phyloP scores from a whole-genome alignment of 2,113 vertebrate genomes.

The Oxygymnocypris stewartii region DNA sequence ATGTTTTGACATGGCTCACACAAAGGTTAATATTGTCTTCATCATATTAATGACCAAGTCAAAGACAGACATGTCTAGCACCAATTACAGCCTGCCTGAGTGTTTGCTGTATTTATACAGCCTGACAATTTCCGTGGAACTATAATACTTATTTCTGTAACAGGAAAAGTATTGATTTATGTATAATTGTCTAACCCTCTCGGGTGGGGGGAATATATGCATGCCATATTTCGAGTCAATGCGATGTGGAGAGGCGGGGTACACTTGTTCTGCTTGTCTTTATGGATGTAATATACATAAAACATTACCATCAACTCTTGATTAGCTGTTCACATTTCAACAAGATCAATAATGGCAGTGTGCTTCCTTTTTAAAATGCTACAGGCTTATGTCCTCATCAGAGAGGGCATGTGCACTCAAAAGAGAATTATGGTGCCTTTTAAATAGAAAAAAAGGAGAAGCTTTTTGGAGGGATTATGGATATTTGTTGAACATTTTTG shows the following conservation, averaged over 20 bases:
- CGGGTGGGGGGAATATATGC: conserved; percentile 84
- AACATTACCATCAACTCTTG: conserved; percentile 78
- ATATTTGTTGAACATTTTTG: background rate
- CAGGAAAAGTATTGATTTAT: conserved; percentile 87
- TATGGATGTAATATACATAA: conserved; percentile 83
- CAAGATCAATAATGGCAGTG: conserved; percentile 70
- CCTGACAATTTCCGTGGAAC: conserved; percentile 80
- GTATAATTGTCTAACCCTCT: conserved; percentile 90
- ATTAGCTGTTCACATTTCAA: conserved; percentile 76
- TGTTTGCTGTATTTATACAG: conserved; percentile 68
- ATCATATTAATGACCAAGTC: conserved; percentile 74
- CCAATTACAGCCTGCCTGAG: conserved; percentile 55
- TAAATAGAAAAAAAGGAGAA: conserved; percentile 19
- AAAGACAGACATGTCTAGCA: conserved; percentile 70
- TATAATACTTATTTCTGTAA: conserved; percentile 84
- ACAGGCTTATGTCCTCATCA: conserved; percentile 54
- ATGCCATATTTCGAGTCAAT: conserved; percentile 87
- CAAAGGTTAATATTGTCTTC: conserved; percentile 74
- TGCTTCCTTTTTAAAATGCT: conserved; percentile 51
- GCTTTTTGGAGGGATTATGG: background rate
- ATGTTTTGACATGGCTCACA: conserved; percentile 67
- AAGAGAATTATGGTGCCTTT: conserved; percentile 56
- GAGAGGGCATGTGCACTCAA: conserved; percentile 26
- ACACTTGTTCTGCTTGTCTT: conserved; percentile 74
- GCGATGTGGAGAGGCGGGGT: conserved; percentile 72